Evolutionary conservation across 1,140 invertebrate genomes (phyloP), one percentile per base, ranked within the genome.

Genomic region (Dermatophagoides farinae): DNA sequence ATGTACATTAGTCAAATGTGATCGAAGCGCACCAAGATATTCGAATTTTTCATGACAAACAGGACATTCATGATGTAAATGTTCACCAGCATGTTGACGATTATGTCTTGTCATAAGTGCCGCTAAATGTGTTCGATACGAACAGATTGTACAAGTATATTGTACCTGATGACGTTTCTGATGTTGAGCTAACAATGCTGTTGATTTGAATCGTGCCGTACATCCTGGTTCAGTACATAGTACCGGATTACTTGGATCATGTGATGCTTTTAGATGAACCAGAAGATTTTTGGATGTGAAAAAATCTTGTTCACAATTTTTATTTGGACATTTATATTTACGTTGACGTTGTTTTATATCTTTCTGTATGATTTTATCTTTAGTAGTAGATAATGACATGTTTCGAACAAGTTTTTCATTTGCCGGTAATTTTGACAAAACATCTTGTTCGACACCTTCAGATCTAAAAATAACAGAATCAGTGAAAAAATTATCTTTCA

Each of bases 221-320:
- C 57, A 59, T 9, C 57, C 57, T 16, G 43, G 44, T 20, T 52
- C 43, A 12, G 10, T 12, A 38, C 57, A 59, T 22, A 23, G 44
- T 22, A 52, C 16, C 2, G 57, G 44, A 59, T 59, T 59, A 38
- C 4, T 16, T 22, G 43, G 44, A 23, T 59, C 57, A 23, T 59
- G 57, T 12, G 43, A 52, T 22, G 57, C 43, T 41, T 59, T 59
- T 2, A 59, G 16, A 54, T 59, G 57, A 58, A 59, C 51, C 11
- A 59, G n/a, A 8, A 59, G 52, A 47, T 59, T 47, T 23, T 59
- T 59, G 6, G 59, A 58, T 12, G 44, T 58, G 20, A 52, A 59
- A 31, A 59, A 59, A 8, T 59, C 57, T 41, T 59, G 57, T 12
- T 20, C 16, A 54, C 57, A 59, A 41, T 20, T 9, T 38, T 59